Base-by-base conservation (phyloP, 2,888 invertebrate genomes). In the Ceratothoa steindachneri region DNA sequence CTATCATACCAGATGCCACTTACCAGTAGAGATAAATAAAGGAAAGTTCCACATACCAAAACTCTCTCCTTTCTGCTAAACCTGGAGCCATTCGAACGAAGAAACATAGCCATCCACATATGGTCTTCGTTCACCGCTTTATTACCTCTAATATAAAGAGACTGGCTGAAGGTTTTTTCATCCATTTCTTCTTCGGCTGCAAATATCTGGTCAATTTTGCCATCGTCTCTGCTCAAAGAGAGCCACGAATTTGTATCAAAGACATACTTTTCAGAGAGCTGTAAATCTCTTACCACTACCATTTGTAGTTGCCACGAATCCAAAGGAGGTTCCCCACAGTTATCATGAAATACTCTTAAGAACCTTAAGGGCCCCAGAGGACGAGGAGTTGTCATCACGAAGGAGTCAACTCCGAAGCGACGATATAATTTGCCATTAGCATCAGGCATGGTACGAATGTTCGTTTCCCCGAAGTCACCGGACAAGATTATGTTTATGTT, bases 51-150 rank as follows among this genome's bases (percentile, higher is more conserved):
- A 74, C 86, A 86, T 79, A 85, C 86, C 22, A 85, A 84, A 2
- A 86, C 84, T 19, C 87, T 82, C 81, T 86, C 85, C 7, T 84
- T 84, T 12, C 86, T 81, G 0, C 85, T 85, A 81, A 86, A 87
- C 24, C 86, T 82, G 68, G 85, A 85, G 68, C 84, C 82, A 0
- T 85, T 84, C 1, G 87, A 86, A 22, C 87, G 82, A 28, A 85
- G 83, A 72, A 87, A 84, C 2, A 87, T 84, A 0, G 86, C 86
- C 81, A 87, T 85, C 87, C 87, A 87, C 64, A 87, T 81, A 81
- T 87, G 87, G 9, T 85, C 86, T 77, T 87, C 87, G n/a, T 84
- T 83, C 2, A 87, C 81, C 66, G 84, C 84, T 74, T 73, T 51
- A 51, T 72, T 53, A 7, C 71, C 72, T 65, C 82, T 83, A 71